Evolutionary conservation across 1,140 invertebrate species (phyloP).

Genomic region (Cecropterus lyciades): DNA sequence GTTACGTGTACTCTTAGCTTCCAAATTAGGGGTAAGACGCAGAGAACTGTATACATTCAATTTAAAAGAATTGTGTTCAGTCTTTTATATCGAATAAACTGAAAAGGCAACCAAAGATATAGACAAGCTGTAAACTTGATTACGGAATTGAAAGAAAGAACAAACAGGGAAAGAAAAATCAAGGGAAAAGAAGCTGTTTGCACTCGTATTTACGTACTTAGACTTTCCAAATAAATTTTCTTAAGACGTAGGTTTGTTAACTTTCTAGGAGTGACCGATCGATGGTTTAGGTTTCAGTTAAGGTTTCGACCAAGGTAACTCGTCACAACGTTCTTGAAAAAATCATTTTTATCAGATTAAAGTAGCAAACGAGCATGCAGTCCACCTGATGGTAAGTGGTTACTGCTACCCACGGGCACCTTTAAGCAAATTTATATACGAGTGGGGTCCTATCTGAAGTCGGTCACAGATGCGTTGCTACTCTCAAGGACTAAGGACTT

Average conservation of each 20-base stretch:
- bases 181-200: constrained; percentile 56
- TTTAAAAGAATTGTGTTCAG: constrained; percentile 22
- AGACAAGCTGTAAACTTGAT: constrained; percentile 65
- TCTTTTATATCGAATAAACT: constrained; percentile 46
- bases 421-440: too few relatives aligned
- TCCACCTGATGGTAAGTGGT: too few relatives aligned
- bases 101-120: constrained; percentile 49
- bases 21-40: not conserved
- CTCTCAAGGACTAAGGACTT: too few relatives aligned
- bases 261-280: too few relatives aligned
- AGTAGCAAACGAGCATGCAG: too few relatives aligned
- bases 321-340: too few relatives aligned
- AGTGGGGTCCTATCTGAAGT: too few relatives aligned
- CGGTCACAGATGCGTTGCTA: too few relatives aligned
- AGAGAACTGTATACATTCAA: constrained; percentile 20
- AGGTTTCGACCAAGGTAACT: too few relatives aligned
- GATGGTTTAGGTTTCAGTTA: too few relatives aligned
- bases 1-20: not conserved
- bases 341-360: too few relatives aligned
- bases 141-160: constrained; percentile 65
- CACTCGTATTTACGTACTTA: constrained; percentile 47
- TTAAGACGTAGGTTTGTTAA: not conserved
- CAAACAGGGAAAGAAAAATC: constrained; percentile 64
- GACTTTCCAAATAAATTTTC: constrained; percentile 46
- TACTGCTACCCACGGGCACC: too few relatives aligned